Evolutionary conservation across 2,888 invertebrate genomes (phyloP).

Genomic region (Teinopalpus imperialis): DNA sequence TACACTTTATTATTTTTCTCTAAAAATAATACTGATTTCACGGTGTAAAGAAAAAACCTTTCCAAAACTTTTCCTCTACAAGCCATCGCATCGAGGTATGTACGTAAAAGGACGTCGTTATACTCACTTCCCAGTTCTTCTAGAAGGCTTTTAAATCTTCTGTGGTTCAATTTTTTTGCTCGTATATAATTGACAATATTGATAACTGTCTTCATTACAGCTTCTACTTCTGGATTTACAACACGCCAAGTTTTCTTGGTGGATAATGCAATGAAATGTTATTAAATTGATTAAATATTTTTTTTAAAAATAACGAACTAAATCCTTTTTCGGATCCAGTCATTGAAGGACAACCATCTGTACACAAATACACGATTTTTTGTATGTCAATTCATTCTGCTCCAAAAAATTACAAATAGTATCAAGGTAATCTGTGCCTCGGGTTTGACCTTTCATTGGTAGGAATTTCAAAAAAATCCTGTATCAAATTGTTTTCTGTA

Average conservation of each 20-base stretch:
- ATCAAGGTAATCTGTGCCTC: constrained; percentile 21
- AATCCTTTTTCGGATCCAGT: constrained; percentile 27
- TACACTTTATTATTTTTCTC: constrained; percentile 22
- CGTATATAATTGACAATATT: constrained; percentile 24
- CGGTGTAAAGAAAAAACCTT: constrained; percentile 27
- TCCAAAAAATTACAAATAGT: constrained; percentile 26
- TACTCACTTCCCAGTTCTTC: constrained; percentile 24
- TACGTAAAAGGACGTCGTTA: constrained; percentile 26
- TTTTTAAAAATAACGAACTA: constrained; percentile 26
- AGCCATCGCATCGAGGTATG: constrained; percentile 27
- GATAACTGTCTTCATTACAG: constrained; percentile 26
- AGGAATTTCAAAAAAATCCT: constrained; percentile 22
- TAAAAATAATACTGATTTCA: constrained; percentile 19
- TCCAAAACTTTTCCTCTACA: constrained; percentile 27
- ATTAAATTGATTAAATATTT: constrained; percentile 24
- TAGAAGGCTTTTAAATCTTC: constrained; percentile 10
- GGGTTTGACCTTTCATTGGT: constrained; percentile 28
- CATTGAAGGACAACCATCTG: constrained; percentile 29
- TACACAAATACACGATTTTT: constrained; percentile 27
- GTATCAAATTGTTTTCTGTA: constrained; percentile 20
- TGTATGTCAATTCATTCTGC: constrained; percentile 21
- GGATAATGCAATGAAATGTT: constrained; percentile 25
- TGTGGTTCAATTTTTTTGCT: constrained; percentile 27
- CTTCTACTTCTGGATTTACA: constrained; percentile 19
- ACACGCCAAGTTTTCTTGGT: constrained; percentile 18